phyloP scores from a whole-genome alignment of 2,113 vertebrate genomes.

The Ptilonorhynchus violaceus region DNA sequence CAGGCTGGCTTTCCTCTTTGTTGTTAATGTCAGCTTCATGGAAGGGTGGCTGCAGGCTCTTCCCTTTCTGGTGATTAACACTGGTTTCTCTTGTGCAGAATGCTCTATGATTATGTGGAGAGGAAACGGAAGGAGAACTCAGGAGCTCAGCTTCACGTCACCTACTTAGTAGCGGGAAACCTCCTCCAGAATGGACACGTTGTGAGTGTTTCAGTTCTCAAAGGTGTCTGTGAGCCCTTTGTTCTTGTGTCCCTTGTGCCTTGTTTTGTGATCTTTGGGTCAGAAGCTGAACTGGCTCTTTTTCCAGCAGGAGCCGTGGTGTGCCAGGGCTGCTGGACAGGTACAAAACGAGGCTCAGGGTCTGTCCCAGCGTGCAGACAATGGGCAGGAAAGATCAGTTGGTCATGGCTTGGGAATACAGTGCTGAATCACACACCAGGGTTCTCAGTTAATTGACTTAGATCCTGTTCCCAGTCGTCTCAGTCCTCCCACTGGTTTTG shows the following conservation, averaged over 20 bases:
- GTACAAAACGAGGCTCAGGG: rapidly evolving
- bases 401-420: neutral
- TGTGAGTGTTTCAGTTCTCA: constrained; percentile 68
- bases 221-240: neutral
- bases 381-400: neutral
- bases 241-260: neutral
- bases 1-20: neutral
- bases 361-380: neutral
- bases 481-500: rapidly evolving
- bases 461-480: neutral
- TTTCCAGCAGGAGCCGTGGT: no score
- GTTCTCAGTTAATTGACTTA: neutral
- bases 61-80: neutral
- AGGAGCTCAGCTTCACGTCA: constrained; percentile 85
- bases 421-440: neutral
- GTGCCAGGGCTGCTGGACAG: neutral
- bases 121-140: constrained; percentile 89
- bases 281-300: neutral
- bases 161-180: constrained; percentile 90
- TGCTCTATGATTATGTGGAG: constrained; percentile 94
- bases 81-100: constrained; percentile 67
- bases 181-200: constrained; percentile 78
- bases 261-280: neutral
- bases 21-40: rapidly evolving
- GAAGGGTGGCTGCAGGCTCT: neutral